phyloP scores from a whole-genome alignment of 2,797 vertebrate genomes.

The Acanthurus leucopareius region DNA sequence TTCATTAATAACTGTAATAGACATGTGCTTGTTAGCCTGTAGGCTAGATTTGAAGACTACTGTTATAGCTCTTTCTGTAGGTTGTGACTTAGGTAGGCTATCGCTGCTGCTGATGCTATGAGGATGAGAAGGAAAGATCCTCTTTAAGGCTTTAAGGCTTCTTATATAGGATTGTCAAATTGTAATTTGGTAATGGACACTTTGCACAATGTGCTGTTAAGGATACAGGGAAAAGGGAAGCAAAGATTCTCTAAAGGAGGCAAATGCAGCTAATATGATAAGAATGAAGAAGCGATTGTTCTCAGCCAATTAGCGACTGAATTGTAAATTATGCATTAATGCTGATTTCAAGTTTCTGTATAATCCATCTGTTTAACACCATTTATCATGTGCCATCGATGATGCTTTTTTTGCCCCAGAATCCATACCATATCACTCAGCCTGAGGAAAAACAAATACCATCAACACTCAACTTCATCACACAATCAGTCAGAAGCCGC shows the following conservation, averaged over 20 bases:
- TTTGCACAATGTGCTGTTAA: slow-evolving; percentile 37
- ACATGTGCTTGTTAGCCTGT: slow-evolving; percentile 55
- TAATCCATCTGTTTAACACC: slow-evolving; percentile 32
- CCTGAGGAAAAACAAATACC: slow-evolving; percentile 48
- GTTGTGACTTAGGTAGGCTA: slow-evolving; percentile 43
- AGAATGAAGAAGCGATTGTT: slow-evolving; percentile 11
- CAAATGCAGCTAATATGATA: slow-evolving; percentile 9
- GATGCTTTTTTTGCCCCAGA: slow-evolving; percentile 43
- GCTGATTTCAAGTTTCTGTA: slow-evolving; percentile 64
- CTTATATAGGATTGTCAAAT: slow-evolving; percentile 39
- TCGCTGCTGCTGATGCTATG: slow-evolving; percentile 32
- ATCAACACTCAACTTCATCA: not conserved
- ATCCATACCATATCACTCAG: slow-evolving; percentile 44
- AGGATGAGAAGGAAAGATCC: slow-evolving; percentile 14
- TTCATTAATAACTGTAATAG: slow-evolving; percentile 45
- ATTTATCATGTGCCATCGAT: slow-evolving; percentile 38
- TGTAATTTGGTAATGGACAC: slow-evolving; percentile 35
- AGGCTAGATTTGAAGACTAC: slow-evolving; percentile 37
- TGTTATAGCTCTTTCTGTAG: slow-evolving; percentile 23
- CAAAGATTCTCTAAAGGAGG: slow-evolving; percentile 2
- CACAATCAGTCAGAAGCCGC: slow-evolving; percentile 30
- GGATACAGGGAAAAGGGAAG: slow-evolving; percentile 8
- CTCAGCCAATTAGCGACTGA: slow-evolving; percentile 21
- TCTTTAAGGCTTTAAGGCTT: slow-evolving; percentile 58
- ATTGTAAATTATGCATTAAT: slow-evolving; percentile 55